A percentile compares a stretch with the other conserved stretches of the same genome.
Evolutionary conservation across 2,797 vertebrate species (phyloP).

Genomic region (Margarornis squamiger): DNA sequence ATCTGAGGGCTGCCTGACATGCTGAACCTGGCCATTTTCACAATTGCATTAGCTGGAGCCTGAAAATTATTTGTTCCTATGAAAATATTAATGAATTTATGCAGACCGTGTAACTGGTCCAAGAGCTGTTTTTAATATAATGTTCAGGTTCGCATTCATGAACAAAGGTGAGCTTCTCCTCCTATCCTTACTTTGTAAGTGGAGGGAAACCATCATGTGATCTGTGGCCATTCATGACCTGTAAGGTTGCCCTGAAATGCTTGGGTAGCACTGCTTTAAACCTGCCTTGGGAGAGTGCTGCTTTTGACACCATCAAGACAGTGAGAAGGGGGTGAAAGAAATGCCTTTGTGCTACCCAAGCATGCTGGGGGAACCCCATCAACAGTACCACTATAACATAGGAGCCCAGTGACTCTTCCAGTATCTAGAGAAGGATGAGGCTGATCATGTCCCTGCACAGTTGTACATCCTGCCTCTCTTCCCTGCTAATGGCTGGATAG

Average conservation of each 20-base stretch:
- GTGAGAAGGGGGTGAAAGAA: neutral
- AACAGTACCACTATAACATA: rapidly evolving
- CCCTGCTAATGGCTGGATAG: rapidly evolving
- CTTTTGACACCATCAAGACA: neutral
- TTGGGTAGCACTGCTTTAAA: neutral
- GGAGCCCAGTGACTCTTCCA: rapidly evolving
- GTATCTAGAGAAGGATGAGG: neutral
- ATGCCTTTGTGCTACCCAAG: neutral
- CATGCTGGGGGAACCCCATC: neutral
- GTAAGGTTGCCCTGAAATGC: neutral
- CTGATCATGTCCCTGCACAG: rapidly evolving
- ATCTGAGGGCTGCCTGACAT: neutral
- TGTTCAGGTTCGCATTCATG: neutral
- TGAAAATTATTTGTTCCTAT: neutral
- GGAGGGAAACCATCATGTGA: neutral
- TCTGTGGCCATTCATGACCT: neutral
- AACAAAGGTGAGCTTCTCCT: neutral
- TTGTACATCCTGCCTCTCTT: neutral
- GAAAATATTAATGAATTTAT: neutral
- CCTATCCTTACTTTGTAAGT: neutral
- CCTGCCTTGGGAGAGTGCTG: neutral
- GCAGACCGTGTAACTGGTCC: neutral
- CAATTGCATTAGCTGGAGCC: neutral
- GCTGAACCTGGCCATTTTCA: neutral
- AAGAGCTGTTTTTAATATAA: neutral